Conservation (phyloP, 2,888 invertebrate genomes). For the Perizoma affinitatum region DNA sequence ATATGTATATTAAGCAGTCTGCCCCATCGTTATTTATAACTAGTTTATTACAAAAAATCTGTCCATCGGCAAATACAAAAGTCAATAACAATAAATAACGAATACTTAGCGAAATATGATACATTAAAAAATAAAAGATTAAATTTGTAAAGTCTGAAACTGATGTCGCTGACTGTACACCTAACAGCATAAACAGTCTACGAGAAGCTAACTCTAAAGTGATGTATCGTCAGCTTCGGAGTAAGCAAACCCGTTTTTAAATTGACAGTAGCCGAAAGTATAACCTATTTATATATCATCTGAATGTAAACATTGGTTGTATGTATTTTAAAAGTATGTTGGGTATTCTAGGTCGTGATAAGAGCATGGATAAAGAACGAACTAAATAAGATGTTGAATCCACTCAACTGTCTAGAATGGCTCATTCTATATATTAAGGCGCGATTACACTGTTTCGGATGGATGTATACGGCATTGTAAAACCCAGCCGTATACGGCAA, state of each 20-base stretch:
- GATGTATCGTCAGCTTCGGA: not conserved
- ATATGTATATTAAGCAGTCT: constrained; percentile 7
- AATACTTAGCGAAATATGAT: too few species aligned
- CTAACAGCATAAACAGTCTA: too few species aligned
- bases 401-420: not conserved
- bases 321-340: constrained; percentile 3
- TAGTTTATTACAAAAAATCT: not conserved
- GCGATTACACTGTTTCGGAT: not conserved
- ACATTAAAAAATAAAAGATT: too few species aligned
- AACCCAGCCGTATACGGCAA: too few species aligned
- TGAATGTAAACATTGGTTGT: constrained; percentile 9
- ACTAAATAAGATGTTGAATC: not conserved
- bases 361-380: not conserved
- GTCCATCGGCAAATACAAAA: not conserved
- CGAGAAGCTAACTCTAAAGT: too few species aligned
- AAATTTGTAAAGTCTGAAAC: too few species aligned
- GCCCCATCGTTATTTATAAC: constrained; percentile 7
- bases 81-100: too few species aligned
- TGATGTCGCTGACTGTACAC: too few species aligned
- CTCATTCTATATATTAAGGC: not conserved
- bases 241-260: constrained; percentile 4
- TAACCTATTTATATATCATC: constrained; percentile 2
- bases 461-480: too few species aligned
- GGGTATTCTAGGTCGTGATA: constrained; percentile 2
- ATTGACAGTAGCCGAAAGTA: constrained; percentile 2